Conservation (phyloP, 2,888 invertebrate genomes). For the Drosophila merina region DNA sequence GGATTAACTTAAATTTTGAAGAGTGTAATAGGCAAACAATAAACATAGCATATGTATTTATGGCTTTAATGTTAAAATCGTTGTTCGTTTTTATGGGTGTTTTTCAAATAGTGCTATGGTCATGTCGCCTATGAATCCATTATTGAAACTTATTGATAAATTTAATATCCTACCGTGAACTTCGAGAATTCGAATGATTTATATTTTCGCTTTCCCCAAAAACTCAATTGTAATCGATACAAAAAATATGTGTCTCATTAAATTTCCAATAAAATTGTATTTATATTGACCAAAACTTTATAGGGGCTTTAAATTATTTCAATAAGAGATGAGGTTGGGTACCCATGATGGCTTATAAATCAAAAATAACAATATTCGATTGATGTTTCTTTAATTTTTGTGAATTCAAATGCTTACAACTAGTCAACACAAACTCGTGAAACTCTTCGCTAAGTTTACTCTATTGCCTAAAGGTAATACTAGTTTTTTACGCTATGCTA, state of each 20-base stretch:
- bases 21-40: conserved; percentile 72
- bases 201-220: neutral
- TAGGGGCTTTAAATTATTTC: neutral
- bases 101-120: neutral
- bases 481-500: conserved; percentile 51
- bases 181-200: neutral
- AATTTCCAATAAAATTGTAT: conserved; percentile 9
- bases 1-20: conserved; percentile 55
- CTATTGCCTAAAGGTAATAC: conserved; percentile 68
- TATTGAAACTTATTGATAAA: neutral
- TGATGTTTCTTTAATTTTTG: conserved; percentile 64
- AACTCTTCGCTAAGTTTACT: conserved; percentile 50
- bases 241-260: conserved; percentile 4
- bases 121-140: neutral
- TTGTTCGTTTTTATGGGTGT: conserved; percentile 2
- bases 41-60: conserved; percentile 68
- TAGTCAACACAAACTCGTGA: conserved; percentile 71
- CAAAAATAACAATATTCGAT: neutral
- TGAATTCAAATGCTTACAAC: conserved; percentile 64
- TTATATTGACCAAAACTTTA: neutral
- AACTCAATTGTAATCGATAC: neutral
- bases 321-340: no score
- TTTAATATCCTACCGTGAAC: neutral
- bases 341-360: neutral
- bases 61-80: conserved; percentile 72